Evolutionary conservation across 2,113 vertebrate species (phyloP), one percentile per base, ranked within the genome.

Genomic region (Andinoacara biseriatus): DNA sequence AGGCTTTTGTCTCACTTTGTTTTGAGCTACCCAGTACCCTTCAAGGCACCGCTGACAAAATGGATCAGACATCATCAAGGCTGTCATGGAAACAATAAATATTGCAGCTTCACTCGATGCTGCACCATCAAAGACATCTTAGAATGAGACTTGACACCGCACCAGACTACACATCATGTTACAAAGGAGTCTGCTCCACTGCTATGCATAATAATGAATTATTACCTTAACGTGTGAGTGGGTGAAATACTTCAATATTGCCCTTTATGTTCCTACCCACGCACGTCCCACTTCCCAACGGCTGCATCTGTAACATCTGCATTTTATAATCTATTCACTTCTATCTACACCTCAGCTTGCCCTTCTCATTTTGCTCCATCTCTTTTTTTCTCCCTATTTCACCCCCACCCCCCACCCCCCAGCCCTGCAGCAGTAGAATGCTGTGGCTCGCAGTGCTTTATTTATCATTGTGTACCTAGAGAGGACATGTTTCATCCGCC

Each of bases 401-500:
- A 38, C 24, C 43, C 43, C 43, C 43, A 15, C 40, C 38, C 29
- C 77, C 83, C 62, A 78, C 83, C 57, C 31, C 86, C 76, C 62
- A 80, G 58, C 82, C 83, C 86, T 82, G 81, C 86, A 81, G 86
- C 74, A 22, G 86, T 74, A 67, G 86, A 90, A 88, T 59, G 90
- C 87, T 86, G 85, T 80, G 82, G 90, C 92, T 94, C 52, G 78
- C 86, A 77, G 92, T 85, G 92, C 93, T 95, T 95, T 95, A 95
- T 96, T 95, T 95, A 94, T 95, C 94, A 94, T 92, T 94, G 95
- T 95, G 94, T 95, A 95, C 90, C 92, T 87, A 93, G 88, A 95
- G 91, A 93, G 93, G 94, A 94, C 94, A 94, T 94, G 94, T 95
- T 95, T 94, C 95, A 95, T 96, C 92, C 78, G 86, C 91, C 87